A percentile compares a stretch with the other conserved stretches of the same genome.
Conservation (phyloP, 2,113 vertebrate genomes). For the Eclectus roratus region DNA sequence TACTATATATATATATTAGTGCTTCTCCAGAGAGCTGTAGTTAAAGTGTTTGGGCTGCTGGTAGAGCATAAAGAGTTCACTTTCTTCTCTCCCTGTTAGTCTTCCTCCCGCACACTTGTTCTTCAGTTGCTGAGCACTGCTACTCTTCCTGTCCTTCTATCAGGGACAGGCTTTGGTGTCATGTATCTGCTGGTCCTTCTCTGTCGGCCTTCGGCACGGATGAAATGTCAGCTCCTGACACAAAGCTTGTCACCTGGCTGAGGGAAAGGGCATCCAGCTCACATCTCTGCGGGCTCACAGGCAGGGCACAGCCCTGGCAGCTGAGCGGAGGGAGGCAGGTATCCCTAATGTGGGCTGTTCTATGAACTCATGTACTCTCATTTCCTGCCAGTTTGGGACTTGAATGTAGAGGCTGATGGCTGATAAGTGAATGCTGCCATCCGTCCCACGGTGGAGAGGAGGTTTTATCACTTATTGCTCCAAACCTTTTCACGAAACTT, state of each 20-base stretch:
- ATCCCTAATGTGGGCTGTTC: background rate
- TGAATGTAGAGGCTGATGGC: background rate
- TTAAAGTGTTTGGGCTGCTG: background rate
- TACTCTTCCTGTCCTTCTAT: background rate
- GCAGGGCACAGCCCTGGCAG: background rate
- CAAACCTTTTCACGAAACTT: background rate
- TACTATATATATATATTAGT: background rate
- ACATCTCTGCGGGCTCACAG: too few relatives aligned
- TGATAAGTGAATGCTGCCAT: background rate
- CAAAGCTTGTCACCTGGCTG: background rate
- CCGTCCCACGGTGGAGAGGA: background rate
- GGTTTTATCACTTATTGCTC: background rate
- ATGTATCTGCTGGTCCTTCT: background rate
- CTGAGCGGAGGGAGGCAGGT: background rate
- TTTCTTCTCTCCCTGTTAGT: background rate
- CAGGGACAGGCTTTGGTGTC: background rate
- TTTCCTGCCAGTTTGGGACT: background rate
- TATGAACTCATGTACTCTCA: fast-evolving
- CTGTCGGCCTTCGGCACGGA: background rate
- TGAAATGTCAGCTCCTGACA: background rate
- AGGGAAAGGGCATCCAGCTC: background rate
- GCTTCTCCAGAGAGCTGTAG: background rate
- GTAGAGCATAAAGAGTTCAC: background rate
- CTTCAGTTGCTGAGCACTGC: background rate
- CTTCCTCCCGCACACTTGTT: background rate